phyloP scores from a whole-genome alignment of 2,888 invertebrate species.

The Zele albiditarsus region DNA sequence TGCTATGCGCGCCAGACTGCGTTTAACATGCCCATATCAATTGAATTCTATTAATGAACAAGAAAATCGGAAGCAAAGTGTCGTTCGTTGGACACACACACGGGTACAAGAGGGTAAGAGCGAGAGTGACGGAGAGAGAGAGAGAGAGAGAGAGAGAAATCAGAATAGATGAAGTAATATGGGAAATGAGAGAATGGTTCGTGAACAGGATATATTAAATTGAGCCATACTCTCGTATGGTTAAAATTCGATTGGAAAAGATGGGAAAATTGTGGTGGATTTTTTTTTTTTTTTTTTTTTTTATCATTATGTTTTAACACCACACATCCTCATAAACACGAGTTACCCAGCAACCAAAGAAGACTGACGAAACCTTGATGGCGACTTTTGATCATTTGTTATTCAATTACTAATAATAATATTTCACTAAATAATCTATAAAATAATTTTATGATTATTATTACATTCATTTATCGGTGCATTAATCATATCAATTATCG shows the following conservation, averaged over 20 bases:
- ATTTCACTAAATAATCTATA: conserved; percentile 31
- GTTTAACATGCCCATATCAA: conserved; percentile 26
- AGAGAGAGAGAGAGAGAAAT: conserved; percentile 26
- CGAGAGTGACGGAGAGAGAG: neutral
- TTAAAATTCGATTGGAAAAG: neutral
- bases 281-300: neutral
- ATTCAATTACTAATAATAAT: conserved; percentile 60
- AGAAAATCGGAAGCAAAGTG: conserved; percentile 34
- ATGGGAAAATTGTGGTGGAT: conserved; percentile 1
- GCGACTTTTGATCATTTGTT: conserved; percentile 65
- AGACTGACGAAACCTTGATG: conserved; percentile 74
- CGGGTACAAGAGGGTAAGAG: neutral
- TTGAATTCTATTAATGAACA: conserved; percentile 38
- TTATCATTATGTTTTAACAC: conserved; percentile 24
- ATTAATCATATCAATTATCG: conserved; percentile 39
- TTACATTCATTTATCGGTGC: conserved; percentile 43
- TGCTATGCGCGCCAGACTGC: conserved; percentile 28
- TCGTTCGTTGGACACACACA: conserved; percentile 1
- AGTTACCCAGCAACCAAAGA: conserved; percentile 77
- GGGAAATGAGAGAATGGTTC: neutral
- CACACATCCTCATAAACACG: conserved; percentile 60
- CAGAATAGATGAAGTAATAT: neutral
- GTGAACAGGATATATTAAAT: neutral
- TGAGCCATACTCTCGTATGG: neutral
- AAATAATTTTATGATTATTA: conserved; percentile 36